Percentiles rank a stretch among this genome's conserved stretches.
Conservation (phyloP, 2,113 vertebrate species). For the Centropus unirufus region DNA sequence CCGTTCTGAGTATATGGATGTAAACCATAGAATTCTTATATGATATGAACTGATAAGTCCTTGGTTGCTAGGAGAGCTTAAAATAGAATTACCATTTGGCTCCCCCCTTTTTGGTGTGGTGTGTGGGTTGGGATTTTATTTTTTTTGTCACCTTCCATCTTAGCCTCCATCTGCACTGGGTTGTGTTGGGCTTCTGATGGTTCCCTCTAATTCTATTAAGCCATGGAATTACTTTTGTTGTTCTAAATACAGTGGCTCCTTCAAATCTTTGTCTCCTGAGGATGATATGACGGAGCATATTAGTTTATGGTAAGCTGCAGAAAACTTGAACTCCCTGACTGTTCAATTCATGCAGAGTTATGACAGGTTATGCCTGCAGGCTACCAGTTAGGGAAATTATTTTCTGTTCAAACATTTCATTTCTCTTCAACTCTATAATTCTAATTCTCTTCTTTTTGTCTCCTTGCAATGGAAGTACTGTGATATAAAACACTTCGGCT, state of each 20-base stretch:
- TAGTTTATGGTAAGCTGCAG: slow-evolving; percentile 68
- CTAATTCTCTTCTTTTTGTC: slow-evolving; percentile 13
- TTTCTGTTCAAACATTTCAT: slow-evolving; percentile 78
- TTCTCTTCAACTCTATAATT: slow-evolving; percentile 63
- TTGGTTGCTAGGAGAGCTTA: background rate
- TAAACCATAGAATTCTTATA: background rate
- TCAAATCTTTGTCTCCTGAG: slow-evolving; percentile 50
- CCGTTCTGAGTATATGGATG: background rate
- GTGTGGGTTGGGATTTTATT: background rate
- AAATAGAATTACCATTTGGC: background rate
- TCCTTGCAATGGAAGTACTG: background rate
- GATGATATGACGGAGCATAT: slow-evolving; percentile 57
- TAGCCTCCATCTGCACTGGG: background rate
- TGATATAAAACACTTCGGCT: slow-evolving; percentile 3
- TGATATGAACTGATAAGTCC: background rate
- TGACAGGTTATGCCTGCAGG: slow-evolving; percentile 71
- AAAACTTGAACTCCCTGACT: slow-evolving; percentile 69
- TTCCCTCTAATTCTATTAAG: slow-evolving; percentile 35
- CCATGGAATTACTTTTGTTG: slow-evolving; percentile 13
- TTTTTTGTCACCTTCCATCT: slow-evolving; percentile 21
- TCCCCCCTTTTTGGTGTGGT: background rate
- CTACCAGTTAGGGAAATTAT: slow-evolving; percentile 73
- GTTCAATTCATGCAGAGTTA: slow-evolving; percentile 65
- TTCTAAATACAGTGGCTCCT: slow-evolving; percentile 42
- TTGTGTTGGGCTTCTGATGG: background rate